Conservation (phyloP, 2,888 invertebrate genomes). For the Eupithecia abbreviata region DNA sequence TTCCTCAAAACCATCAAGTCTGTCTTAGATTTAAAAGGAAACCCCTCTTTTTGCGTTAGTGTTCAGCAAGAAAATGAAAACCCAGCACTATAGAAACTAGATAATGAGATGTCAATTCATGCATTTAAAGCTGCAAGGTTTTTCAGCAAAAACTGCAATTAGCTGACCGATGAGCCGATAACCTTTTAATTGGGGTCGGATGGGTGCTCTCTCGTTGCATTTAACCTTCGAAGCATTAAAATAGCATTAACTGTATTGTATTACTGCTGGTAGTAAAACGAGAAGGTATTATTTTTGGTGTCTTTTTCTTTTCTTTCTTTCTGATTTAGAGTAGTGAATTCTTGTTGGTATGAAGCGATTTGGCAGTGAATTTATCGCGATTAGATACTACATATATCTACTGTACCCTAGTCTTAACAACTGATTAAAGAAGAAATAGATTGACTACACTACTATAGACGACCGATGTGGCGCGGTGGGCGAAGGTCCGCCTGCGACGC, state of each 20-base stretch:
- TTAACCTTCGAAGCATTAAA: conserved; percentile 1
- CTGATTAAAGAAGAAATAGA: too few species aligned
- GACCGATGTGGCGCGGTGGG: too few species aligned
- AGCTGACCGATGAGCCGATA: conserved; percentile 54
- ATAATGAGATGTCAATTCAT: conserved; percentile 25
- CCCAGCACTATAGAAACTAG: neutral
- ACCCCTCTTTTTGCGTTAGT: neutral
- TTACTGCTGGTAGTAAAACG: too few species aligned
- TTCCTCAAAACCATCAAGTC: neutral
- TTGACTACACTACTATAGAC: too few species aligned
- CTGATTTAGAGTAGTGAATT: too few species aligned
- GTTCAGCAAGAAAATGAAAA: neutral
- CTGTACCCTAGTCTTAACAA: too few species aligned
- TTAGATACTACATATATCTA: too few species aligned
- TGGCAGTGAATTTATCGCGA: too few species aligned
- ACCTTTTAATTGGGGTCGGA: conserved; percentile 50
- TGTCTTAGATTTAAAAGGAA: neutral
- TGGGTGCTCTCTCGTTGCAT: conserved; percentile 29
- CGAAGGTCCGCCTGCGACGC: too few species aligned
- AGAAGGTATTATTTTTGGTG: too few species aligned
- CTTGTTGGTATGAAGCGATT: too few species aligned
- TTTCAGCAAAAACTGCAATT: conserved; percentile 58
- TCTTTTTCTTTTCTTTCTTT: too few species aligned
- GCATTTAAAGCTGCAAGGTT: conserved; percentile 48
- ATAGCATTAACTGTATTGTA: neutral